Conservation (phyloP, 2,888 invertebrate genomes). For the Leptinotarsa tumamoca region DNA sequence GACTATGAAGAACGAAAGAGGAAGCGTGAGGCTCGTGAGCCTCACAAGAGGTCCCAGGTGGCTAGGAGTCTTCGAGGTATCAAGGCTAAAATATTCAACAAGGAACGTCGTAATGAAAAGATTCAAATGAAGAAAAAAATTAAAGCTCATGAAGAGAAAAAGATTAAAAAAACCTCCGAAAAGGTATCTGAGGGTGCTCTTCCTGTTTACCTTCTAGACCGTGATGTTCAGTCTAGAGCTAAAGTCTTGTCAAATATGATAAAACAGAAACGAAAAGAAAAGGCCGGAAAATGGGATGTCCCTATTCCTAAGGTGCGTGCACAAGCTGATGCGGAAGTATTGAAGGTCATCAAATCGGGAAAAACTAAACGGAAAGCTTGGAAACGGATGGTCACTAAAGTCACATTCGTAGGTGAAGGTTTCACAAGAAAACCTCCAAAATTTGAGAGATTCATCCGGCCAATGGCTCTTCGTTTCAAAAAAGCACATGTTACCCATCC, state of each 20-base stretch:
- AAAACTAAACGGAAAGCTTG: conserved; percentile 95
- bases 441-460: conserved; percentile 97
- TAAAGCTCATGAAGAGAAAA: conserved; percentile 95
- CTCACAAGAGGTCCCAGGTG: conserved; percentile 90
- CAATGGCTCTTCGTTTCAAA: conserved; percentile 96
- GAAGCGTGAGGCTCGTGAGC: conserved; percentile 94
- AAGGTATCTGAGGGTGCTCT: conserved; percentile 90
- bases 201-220: conserved; percentile 96
- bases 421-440: conserved; percentile 99
- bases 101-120: conserved; percentile 96
- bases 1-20: conserved; percentile 98
- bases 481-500: conserved; percentile 99
- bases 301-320: conserved; percentile 98
- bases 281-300: conserved; percentile 99
- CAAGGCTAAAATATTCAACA: conserved; percentile 98
- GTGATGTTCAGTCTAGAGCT: conserved; percentile 93
- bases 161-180: conserved; percentile 85
- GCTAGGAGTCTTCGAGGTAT: conserved; percentile 94
- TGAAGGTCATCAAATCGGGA: conserved; percentile 91
- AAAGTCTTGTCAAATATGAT: conserved; percentile 99
- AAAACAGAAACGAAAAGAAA: conserved; percentile 99
- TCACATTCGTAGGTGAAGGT: conserved; percentile 96
- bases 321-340: conserved; percentile 96
- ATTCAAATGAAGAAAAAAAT: conserved; percentile 99
- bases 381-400: conserved; percentile 99